Conservation (phyloP, 1,140 invertebrate genomes). For the Triops cancriformis region DNA sequence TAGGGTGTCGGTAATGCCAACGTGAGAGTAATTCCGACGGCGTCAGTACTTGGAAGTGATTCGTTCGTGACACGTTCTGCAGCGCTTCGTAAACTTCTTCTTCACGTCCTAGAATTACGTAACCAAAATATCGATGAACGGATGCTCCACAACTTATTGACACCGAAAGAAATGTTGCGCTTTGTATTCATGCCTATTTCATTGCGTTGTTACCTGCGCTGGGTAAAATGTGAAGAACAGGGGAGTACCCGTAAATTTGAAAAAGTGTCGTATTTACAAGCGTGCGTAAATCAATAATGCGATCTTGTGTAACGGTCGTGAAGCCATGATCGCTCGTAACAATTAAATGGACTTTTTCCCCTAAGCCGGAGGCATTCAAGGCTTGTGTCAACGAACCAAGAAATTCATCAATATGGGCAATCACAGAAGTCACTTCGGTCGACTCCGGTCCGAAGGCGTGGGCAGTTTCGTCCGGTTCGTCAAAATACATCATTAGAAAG, state of each 20-base stretch:
- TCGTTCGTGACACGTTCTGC: background rate
- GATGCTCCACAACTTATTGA: background rate
- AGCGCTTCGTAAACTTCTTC: background rate
- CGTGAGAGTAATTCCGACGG: background rate
- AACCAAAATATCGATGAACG: background rate
- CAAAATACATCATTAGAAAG: slow-evolving; percentile 30
- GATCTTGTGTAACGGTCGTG: slow-evolving; percentile 14
- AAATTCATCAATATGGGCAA: slow-evolving; percentile 6
- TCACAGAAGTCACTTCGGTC: background rate
- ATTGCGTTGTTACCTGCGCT: background rate
- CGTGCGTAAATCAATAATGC: slow-evolving; percentile 15
- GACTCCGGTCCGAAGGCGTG: slow-evolving; percentile 30
- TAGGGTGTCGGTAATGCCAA: background rate
- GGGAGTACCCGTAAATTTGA: background rate
- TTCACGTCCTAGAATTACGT: background rate
- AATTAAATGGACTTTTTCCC: slow-evolving; percentile 8
- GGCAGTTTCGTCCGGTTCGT: slow-evolving; percentile 30
- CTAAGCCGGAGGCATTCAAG: background rate
- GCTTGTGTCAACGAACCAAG: background rate
- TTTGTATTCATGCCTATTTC: too few species aligned
- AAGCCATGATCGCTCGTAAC: slow-evolving; percentile 23
- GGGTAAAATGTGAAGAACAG: slow-evolving; percentile 17
- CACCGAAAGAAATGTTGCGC: too few species aligned
- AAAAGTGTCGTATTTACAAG: background rate
- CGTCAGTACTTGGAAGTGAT: background rate